These are phyloP conservation scores for Calameuta idolon DNA, from an alignment of 2,888 invertebrate species.

Conservation along the genomic window DNA sequence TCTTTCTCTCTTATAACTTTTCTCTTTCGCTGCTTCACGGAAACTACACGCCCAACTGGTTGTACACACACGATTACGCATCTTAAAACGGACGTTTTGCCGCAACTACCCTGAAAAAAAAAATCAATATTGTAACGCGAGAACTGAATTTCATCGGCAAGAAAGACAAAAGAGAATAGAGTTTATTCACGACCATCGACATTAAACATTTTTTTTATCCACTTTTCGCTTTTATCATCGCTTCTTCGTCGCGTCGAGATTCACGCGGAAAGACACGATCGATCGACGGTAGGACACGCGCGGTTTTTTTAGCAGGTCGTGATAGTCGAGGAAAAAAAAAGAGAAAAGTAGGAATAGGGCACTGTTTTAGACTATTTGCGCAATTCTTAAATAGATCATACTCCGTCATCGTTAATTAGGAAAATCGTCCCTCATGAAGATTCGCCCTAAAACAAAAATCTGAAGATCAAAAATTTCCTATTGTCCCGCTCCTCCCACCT, in stretches of 20 bases:
- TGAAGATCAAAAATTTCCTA: background rate
- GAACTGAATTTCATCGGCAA: background rate
- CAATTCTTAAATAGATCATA: slow-evolving; percentile 5
- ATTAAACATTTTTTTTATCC: too few relatives aligned
- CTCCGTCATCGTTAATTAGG: slow-evolving; percentile 17
- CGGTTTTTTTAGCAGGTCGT: background rate
- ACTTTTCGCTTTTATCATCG: background rate
- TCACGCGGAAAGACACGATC: slow-evolving; percentile 1
- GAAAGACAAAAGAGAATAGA: background rate
- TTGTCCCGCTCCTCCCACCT: slow-evolving; percentile 9
- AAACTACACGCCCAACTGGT: background rate
- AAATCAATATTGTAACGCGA: background rate
- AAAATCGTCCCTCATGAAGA: slow-evolving; percentile 2
- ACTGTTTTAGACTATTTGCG: slow-evolving; percentile 8
- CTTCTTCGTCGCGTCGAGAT: background rate
- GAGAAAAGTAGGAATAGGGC: background rate
- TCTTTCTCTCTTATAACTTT: background rate
- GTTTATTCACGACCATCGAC: background rate
- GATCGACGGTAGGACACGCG: background rate
- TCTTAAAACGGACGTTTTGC: background rate
- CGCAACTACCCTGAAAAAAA: background rate
- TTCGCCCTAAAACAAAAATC: background rate
- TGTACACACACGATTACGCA: background rate
- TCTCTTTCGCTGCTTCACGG: background rate
- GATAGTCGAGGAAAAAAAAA: background rate